These are phyloP conservation scores for Plestiodon gilberti DNA, from an alignment of 2,113 vertebrate species.

Conservation along the genomic window DNA sequence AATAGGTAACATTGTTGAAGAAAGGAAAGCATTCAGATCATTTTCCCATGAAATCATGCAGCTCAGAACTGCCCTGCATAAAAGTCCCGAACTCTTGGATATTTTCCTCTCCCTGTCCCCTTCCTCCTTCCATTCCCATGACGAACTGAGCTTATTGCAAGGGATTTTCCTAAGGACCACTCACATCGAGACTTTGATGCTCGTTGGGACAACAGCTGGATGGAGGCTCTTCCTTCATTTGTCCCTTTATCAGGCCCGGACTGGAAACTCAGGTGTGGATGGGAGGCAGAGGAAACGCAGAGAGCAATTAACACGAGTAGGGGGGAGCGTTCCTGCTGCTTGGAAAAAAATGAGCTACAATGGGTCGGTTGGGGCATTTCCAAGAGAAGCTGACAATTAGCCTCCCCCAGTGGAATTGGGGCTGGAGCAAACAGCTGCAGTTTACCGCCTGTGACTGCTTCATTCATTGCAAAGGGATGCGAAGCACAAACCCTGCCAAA, in stretches of 20 bases:
- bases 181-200: neutral
- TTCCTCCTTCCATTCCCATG: conserved; percentile 74
- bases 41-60: conserved; percentile 65
- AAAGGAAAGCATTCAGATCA: conserved; percentile 62
- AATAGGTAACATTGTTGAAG: neutral
- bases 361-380: neutral
- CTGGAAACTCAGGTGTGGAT: conserved; percentile 40
- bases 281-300: neutral
- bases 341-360: neutral
- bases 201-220: conserved; percentile 14
- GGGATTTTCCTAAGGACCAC: conserved; percentile 59
- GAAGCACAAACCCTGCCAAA: neutral
- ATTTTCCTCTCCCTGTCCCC: conserved; percentile 75
- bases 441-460: neutral
- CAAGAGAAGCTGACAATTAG: neutral
- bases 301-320: neutral
- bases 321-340: neutral
- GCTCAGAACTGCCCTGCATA: conserved; percentile 66
- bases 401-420: conserved; percentile 17
- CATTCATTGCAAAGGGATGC: neutral
- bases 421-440: conserved; percentile 8
- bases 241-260: neutral
- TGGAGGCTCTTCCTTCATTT: neutral
- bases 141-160: too few relatives aligned
- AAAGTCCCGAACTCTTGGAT: conserved; percentile 77